Percentiles rank a stretch among this genome's conserved stretches.
Evolutionary conservation across 2,888 invertebrate species (phyloP).

Genomic region (Tribolium freemani): DNA sequence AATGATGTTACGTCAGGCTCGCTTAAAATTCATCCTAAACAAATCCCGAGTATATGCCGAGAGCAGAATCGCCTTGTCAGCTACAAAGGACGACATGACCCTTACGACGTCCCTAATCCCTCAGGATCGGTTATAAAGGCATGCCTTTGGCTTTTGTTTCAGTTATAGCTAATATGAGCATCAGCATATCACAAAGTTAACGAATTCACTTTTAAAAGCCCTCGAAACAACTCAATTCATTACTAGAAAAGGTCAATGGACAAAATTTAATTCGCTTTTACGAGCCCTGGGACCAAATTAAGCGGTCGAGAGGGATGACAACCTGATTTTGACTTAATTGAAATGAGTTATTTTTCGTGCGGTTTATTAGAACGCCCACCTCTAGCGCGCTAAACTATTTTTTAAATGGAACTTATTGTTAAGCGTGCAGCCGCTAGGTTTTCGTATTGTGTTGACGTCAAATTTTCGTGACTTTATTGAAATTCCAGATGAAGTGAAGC

Average conservation of each 20-base stretch:
- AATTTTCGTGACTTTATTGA: not conserved
- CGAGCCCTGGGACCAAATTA: not conserved
- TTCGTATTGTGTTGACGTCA: not conserved
- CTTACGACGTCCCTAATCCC: slow-evolving; percentile 29
- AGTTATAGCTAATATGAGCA: slow-evolving; percentile 7
- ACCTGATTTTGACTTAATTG: too few species aligned
- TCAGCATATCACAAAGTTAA: slow-evolving; percentile 10
- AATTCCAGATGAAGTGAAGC: not conserved
- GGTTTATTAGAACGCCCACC: not conserved
- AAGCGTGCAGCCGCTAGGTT: not conserved
- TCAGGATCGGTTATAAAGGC: slow-evolving; percentile 15
- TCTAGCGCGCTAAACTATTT: not conserved
- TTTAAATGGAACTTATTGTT: not conserved
- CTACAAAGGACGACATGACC: slow-evolving; percentile 29
- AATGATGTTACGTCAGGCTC: slow-evolving; percentile 31
- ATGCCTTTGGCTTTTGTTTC: slow-evolving; percentile 23
- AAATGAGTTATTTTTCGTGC: not conserved
- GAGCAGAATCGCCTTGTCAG: slow-evolving; percentile 28
- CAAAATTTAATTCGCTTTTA: not conserved
- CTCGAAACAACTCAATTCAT: not conserved
- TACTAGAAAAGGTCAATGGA: not conserved
- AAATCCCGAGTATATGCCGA: slow-evolving; percentile 23
- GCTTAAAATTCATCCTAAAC: slow-evolving; percentile 36
- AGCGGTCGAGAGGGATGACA: not conserved
- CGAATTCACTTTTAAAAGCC: not conserved